Percentiles rank a stretch among this genome's conserved stretches.
Evolutionary conservation across 2,888 invertebrate species (phyloP).

Genomic region (Agonopterix heracliana): DNA sequence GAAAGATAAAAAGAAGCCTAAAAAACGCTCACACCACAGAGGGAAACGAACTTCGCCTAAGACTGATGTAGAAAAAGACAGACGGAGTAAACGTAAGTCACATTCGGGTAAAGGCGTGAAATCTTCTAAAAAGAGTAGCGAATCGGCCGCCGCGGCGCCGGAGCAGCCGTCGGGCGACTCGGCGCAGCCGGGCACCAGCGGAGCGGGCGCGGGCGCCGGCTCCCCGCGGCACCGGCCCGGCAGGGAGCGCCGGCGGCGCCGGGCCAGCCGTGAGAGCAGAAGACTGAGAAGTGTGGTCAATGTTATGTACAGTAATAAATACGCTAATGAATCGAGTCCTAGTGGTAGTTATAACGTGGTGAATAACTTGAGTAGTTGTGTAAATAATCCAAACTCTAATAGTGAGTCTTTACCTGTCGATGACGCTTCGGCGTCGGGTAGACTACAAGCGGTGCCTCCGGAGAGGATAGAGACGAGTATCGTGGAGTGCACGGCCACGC

Average conservation of each 20-base stretch:
- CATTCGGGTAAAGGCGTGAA: slow-evolving; percentile 50
- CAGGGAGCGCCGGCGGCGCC: slow-evolving; percentile 8
- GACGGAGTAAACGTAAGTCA: slow-evolving; percentile 39
- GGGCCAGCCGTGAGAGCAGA: slow-evolving; percentile 38
- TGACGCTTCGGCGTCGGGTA: not conserved
- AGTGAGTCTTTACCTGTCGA: slow-evolving; percentile 7
- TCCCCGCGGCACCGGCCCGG: not conserved
- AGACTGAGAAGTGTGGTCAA: slow-evolving; percentile 64
- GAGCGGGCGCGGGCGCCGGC: slow-evolving; percentile 2
- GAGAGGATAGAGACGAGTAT: not conserved
- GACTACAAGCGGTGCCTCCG: not conserved
- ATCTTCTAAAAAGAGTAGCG: slow-evolving; percentile 30
- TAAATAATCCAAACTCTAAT: slow-evolving; percentile 10
- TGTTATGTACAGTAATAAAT: slow-evolving; percentile 39
- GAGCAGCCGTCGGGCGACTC: slow-evolving; percentile 5
- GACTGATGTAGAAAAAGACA: slow-evolving; percentile 21
- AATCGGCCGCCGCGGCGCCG: not conserved
- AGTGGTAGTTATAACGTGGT: slow-evolving; percentile 22
- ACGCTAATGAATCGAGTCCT: slow-evolving; percentile 28
- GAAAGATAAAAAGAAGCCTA: slow-evolving; percentile 26
- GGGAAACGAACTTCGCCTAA: slow-evolving; percentile 15
- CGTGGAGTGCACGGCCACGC: not conserved
- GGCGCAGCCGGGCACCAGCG: slow-evolving; percentile 23
- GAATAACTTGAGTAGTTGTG: slow-evolving; percentile 5
- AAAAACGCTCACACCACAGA: slow-evolving; percentile 24